Evolutionary conservation across 2,797 vertebrate species (phyloP).

Genomic region (Acanthopagrus latus): DNA sequence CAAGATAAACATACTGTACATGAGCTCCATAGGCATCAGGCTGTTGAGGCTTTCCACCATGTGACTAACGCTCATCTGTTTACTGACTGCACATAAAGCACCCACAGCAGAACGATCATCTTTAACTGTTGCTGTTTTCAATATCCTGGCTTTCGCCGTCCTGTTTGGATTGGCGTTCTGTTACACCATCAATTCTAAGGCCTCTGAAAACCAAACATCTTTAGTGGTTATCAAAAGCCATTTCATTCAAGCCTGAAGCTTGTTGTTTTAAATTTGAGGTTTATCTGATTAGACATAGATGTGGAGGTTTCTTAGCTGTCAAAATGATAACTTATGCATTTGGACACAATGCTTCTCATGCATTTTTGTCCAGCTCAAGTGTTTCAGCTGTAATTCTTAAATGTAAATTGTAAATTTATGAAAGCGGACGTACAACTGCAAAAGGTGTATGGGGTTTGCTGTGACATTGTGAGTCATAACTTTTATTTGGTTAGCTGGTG

Average conservation of each 20-base stretch:
- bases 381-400: conserved; percentile 16
- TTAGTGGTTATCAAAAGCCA: background rate
- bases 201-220: conserved; percentile 51
- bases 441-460: background rate
- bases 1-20: conserved; percentile 54
- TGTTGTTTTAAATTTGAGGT: conserved; percentile 29
- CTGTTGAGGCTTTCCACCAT: conserved; percentile 65
- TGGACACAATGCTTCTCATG: conserved; percentile 2
- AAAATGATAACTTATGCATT: conserved; percentile 1
- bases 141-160: conserved; percentile 36
- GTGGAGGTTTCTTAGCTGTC: conserved; percentile 23
- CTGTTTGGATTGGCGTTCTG: conserved; percentile 64
- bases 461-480: background rate
- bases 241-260: background rate
- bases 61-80: conserved; percentile 23
- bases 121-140: conserved; percentile 55
- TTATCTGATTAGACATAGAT: conserved; percentile 47
- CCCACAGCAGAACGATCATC: conserved; percentile 5
- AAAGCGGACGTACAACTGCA: background rate
- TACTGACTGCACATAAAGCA: conserved; percentile 34
- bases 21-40: conserved; percentile 48
- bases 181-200: conserved; percentile 29
- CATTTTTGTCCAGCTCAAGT: conserved; percentile 1
- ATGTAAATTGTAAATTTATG: background rate
- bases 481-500: background rate